Base-by-base conservation (phyloP, 2,113 vertebrate species). In the Scatophagus argus region DNA sequence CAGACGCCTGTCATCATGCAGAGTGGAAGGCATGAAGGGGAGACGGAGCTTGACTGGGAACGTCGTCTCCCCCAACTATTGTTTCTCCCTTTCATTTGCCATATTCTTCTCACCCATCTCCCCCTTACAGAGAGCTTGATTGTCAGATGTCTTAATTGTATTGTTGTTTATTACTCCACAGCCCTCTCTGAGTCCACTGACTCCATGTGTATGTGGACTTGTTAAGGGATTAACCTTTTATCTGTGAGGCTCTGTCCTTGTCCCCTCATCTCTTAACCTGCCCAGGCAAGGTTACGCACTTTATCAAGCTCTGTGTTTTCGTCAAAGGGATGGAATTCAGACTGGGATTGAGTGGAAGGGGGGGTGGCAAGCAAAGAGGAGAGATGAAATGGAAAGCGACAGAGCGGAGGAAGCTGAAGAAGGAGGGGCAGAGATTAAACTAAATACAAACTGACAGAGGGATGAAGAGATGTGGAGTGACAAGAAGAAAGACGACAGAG, bases 1-100 rank as follows among this genome's bases (percentile, higher is more conserved):
- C 84, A 93, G 88, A 83, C 87, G 88, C 89, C 93, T 94, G 94
- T 95, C 94, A 95, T 95, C 93, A 93, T 90, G 93, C 94, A 93
- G 93, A 93, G 90, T 94, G 89, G 88, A 92, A 94, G 93, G 92
- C 93, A 91, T 92, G 92, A 82, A 93, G 88, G 74, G 84, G 88
- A 91, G 88, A 92, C 88, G 74, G 88, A 66, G 81, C 85, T 79
- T 77, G 84, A 91, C 89, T 84, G 80, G 91, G 91, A 93, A 90
- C 83, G 81, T 74, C 64, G 31, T 72, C 77, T 87, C 84, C 74
- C 64, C 74, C 81, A 79, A 74, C 68, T 76, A 65, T 70, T 51
- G 69, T 79, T 85, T 38, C 73, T 70, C 68, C 66, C 69, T 66
- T 44, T 70, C 29, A 55, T 86, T 81, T 38, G 29, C 61, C 54